A percentile compares a stretch with the other conserved stretches of the same genome.
phyloP scores from a whole-genome alignment of 2,888 invertebrate genomes.

The Azorinus chamasolen region DNA sequence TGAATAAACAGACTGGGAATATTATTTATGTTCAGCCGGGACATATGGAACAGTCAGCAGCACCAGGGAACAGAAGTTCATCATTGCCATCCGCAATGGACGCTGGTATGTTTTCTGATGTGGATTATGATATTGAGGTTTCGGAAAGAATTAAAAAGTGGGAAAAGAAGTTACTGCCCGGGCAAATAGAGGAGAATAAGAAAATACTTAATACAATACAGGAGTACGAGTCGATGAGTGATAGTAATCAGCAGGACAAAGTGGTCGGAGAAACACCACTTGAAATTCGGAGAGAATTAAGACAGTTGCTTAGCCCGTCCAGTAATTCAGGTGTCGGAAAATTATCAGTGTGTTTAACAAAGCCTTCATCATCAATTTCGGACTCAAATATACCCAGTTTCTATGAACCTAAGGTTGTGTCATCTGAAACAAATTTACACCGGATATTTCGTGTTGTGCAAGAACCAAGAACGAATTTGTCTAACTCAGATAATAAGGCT shows the following conservation, averaged over 20 bases:
- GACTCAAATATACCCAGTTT: constrained; percentile 43
- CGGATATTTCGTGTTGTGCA: constrained; percentile 71
- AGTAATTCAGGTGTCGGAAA: constrained; percentile 51
- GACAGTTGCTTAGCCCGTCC: constrained; percentile 51
- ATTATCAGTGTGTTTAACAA: constrained; percentile 65
- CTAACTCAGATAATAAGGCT: background rate
- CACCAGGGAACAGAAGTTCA: constrained; percentile 32
- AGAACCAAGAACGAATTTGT: constrained; percentile 46
- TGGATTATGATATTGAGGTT: constrained; percentile 82
- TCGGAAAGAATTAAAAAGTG: constrained; percentile 82
- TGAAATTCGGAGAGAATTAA: constrained; percentile 49
- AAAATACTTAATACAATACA: constrained; percentile 70
- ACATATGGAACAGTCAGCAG: background rate
- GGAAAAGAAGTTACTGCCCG: constrained; percentile 78
- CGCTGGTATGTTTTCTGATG: constrained; percentile 83
- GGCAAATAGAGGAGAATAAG: constrained; percentile 46
- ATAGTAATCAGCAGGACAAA: constrained; percentile 43
- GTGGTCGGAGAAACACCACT: constrained; percentile 51
- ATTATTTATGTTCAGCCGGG: constrained; percentile 61
- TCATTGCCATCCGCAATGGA: constrained; percentile 59
- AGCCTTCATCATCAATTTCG: constrained; percentile 56
- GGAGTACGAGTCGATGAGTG: constrained; percentile 64
- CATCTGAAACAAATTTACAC: constrained; percentile 69
- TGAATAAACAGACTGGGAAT: constrained; percentile 58
- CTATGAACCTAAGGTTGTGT: constrained; percentile 70